Evolutionary conservation across 2,113 vertebrate species (phyloP), one percentile per base, ranked within the genome.

Genomic region (Pionites leucogaster): DNA sequence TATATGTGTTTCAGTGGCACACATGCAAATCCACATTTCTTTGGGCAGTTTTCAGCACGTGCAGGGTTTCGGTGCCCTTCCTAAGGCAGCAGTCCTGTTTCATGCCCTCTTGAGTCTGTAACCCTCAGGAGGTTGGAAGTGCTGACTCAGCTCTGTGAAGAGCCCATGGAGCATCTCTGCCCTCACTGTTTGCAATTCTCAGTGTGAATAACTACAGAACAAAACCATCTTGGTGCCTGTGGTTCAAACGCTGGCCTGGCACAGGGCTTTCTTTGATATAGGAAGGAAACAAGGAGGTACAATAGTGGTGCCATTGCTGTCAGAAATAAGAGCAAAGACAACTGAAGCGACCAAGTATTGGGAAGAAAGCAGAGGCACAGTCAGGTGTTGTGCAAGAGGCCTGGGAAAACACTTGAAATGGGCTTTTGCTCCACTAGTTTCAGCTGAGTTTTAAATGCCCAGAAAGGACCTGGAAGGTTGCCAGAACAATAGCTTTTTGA

Each of bases 81-180:
- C 90, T 88, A 70, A 90, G 67, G 69, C 71, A 86, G 64, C 71
- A 70, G 60, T 87, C 77, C 71, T 4, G 35, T 53, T 92, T 84
- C 53, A 52, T 90, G 91, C 86, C 79, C 64, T 93, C 89, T 47
- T 59, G n/a, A 78, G 67, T 41, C 72, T 50, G 31, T 46, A 17
- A 13, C 79, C 16, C 71, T 84, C 59, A 62, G 90, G 96, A 96
- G 94, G 76, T 29, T 90, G 57, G 47, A 84, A 72, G 62, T 96
- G 96, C 94, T 94, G 96, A 95, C 83, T 94, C 94, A 94, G 86
- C 50, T 67, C 86, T 70, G 93, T 1, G 3, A 79, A 67, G 46
- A 80, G 62, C 39, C 83, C 7, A 0, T 17, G 53, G 17, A 79
- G 80, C 90, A n/a, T 81, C 65, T 53, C 77, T 71, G 35, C 53